phyloP scores from a whole-genome alignment of 2,797 vertebrate genomes.

The Okamejei kenojei region DNA sequence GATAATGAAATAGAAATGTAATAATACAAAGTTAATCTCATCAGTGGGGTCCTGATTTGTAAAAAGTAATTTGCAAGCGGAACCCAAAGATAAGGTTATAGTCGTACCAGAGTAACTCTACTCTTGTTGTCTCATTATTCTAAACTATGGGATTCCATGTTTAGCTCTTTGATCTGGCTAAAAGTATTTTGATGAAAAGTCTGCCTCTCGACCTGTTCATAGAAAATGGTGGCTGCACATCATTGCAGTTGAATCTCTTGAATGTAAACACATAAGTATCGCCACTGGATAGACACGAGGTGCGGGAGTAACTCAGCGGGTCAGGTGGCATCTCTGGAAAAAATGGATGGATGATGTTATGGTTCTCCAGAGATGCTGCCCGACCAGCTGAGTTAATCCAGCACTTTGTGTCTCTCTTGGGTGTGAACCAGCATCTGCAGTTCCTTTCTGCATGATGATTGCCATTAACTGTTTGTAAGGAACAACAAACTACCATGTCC shows the following conservation, averaged over 20 bases:
- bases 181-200: background rate
- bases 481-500: background rate
- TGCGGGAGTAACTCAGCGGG: too few relatives aligned
- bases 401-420: too few relatives aligned
- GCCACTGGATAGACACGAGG: background rate
- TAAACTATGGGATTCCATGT: background rate
- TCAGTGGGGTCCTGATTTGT: background rate
- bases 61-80: background rate
- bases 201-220: background rate
- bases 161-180: background rate
- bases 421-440: too few relatives aligned
- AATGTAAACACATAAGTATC: background rate
- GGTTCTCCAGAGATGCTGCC: too few relatives aligned
- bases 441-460: background rate
- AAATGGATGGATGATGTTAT: too few relatives aligned
- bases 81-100: background rate
- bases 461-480: background rate
- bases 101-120: background rate
- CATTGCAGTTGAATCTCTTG: background rate
- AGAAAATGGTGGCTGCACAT: background rate
- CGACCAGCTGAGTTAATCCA: too few relatives aligned
- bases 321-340: too few relatives aligned
- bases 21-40: background rate
- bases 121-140: background rate
- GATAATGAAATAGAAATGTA: conserved; percentile 11